These are phyloP conservation scores for Myoxocephalus aenaeus DNA, from an alignment of 2,797 vertebrate genomes.

Conservation along the genomic window DNA sequence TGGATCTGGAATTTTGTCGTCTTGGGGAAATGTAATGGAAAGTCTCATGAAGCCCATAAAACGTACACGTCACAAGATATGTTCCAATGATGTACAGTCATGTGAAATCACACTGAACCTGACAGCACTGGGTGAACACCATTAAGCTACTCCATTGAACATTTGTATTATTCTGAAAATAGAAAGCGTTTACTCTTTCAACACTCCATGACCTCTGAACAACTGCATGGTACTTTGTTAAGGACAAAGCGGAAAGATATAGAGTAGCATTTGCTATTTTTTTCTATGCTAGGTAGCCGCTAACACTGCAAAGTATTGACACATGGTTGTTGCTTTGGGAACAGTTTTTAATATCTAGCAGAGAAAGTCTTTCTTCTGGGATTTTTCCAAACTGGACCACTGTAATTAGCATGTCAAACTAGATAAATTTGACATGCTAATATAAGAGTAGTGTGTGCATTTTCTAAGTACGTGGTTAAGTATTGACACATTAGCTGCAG, in stretches of 20 bases:
- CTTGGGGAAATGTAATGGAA: background rate
- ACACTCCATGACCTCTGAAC: constrained; percentile 22
- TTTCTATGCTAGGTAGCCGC: background rate
- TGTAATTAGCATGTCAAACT: background rate
- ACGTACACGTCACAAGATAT: background rate
- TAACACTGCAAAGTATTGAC: constrained; percentile 7
- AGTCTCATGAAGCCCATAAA: background rate
- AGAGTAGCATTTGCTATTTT: no score
- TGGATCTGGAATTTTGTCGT: constrained; percentile 1
- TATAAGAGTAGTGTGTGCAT: background rate
- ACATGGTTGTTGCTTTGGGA: background rate
- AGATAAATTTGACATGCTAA: no score
- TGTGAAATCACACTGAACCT: constrained; percentile 11
- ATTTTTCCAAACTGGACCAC: constrained; percentile 4
- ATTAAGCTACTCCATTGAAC: constrained; percentile 11
- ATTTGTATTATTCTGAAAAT: constrained; percentile 13
- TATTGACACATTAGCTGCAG: background rate
- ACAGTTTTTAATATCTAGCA: background rate
- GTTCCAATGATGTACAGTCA: background rate
- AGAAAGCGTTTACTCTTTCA: constrained; percentile 9
- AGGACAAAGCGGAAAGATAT: constrained; percentile 1
- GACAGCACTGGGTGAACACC: background rate
- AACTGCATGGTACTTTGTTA: constrained; percentile 9
- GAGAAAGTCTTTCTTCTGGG: background rate
- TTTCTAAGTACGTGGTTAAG: background rate